Conservation (phyloP, 2,113 vertebrate genomes). For the Pimephales promelas region DNA sequence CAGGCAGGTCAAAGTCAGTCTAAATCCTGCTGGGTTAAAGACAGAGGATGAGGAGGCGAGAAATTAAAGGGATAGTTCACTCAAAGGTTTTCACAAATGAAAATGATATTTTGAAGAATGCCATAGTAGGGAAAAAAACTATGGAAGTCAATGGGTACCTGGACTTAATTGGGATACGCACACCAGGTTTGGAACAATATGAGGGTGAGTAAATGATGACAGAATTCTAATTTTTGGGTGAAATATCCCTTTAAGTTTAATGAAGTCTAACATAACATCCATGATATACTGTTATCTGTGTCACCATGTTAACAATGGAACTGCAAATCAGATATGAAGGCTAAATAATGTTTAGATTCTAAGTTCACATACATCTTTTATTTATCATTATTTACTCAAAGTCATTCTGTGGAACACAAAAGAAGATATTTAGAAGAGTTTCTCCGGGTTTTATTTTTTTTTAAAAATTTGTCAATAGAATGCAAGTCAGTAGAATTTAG, state of each 20-base stretch:
- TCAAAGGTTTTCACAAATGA: too few species aligned
- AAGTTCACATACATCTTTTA: not conserved
- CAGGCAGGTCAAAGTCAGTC: not conserved
- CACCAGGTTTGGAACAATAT: too few species aligned
- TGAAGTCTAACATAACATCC: not conserved
- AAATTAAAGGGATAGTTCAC: not conserved
- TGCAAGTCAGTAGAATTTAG: too few species aligned
- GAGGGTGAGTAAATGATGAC: too few species aligned
- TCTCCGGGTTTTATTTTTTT: not conserved
- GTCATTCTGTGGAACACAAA: not conserved
- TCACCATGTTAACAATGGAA: not conserved
- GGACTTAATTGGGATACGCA: too few species aligned
- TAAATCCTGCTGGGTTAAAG: slow-evolving; percentile 21
- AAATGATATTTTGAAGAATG: too few species aligned
- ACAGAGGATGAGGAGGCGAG: not conserved
- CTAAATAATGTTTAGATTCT: not conserved
- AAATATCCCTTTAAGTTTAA: not conserved
- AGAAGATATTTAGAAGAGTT: not conserved
- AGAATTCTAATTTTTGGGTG: too few species aligned
- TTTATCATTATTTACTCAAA: not conserved
- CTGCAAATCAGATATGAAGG: not conserved
- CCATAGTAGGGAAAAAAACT: too few species aligned
- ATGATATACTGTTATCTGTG: not conserved
- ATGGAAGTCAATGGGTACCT: too few species aligned
- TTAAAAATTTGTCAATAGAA: not conserved